Base-by-base conservation (phyloP, 2,797 vertebrate species). In the Halcyon leucocephala region DNA sequence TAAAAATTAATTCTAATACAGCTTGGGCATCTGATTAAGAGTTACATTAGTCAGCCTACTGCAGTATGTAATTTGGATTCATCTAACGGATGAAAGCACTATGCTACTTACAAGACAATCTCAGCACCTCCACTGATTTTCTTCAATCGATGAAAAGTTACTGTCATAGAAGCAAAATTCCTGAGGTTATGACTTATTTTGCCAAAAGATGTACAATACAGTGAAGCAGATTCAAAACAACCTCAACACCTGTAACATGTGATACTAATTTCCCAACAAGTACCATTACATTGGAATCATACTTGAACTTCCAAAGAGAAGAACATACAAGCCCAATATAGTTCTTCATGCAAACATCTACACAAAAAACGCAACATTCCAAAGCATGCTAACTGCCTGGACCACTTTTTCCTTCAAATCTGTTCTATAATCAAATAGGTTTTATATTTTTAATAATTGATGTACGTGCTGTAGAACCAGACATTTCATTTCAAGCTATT, bases 301-400 rank as follows among this genome's bases (percentile, higher is more conserved):
- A 42, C 8, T 14, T 76, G 8, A 21, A n/a, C 16, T 74, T 62
- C 24, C 33, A 48, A 48, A 49, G 9, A 25, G 7, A 10, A 46
- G 13, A 31, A 52, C 2, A 28, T 0, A 21, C 6, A 82, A 69
- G 62, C 3, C 57, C 2, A 6, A 49, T 2, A 28, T 2, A 48
- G 12, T 12, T 52, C 28, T 20, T 82, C 19, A 37, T 13, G 7
- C 12, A 76, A 13, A 35, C 4, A 48, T 44, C 22, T 33, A 42
- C 1, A 69, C 12, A 58, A 57, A 39, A 9, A 12, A 57, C 44
- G 12, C 6, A 52, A n/a, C 20, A 13, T 2, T 4, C 17, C 26
- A 58, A 81, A 37, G 7, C 6, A 48, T 29, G 10, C 4, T 29
- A 35, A 12, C 26, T 37, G 14, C 17, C 60, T 31, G 3, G 22